Evolutionary conservation across 2,113 vertebrate species (phyloP).

Genomic region (Puffinus mauretanicus): DNA sequence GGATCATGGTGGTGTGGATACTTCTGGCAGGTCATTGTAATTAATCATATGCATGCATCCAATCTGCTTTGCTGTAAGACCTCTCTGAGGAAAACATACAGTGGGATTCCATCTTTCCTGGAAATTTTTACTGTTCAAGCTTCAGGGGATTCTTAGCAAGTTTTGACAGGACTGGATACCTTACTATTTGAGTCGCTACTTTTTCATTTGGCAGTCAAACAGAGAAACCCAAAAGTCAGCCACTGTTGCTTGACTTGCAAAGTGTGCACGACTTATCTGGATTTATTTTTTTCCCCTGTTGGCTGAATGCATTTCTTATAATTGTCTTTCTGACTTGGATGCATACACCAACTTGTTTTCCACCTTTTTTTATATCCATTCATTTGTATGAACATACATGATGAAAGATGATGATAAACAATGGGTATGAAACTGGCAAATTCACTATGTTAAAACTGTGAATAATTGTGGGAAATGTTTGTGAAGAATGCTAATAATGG

Average conservation of each 20-base stretch:
- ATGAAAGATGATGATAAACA: not conserved
- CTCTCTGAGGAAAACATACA: conserved; percentile 73
- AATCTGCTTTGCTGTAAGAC: conserved; percentile 67
- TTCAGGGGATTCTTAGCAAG: conserved; percentile 71
- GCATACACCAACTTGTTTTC: not conserved
- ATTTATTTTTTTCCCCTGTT: not conserved
- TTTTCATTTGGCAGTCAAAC: not conserved
- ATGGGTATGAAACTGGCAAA: not conserved
- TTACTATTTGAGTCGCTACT: not conserved
- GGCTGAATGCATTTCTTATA: not conserved
- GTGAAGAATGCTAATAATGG: not conserved
- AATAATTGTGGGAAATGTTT: not conserved
- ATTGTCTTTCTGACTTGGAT: not conserved
- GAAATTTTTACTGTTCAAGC: conserved; percentile 79
- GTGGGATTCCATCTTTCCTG: conserved; percentile 78
- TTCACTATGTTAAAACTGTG: not conserved
- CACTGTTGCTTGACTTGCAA: not conserved
- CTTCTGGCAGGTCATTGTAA: conserved; percentile 73
- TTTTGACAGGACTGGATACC: conserved; percentile 49
- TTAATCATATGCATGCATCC: conserved; percentile 76
- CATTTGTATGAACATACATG: not conserved
- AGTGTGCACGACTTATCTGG: not conserved
- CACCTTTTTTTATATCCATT: not conserved
- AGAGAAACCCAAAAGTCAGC: not conserved
- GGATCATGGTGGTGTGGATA: conserved; percentile 53